Percentiles rank a stretch among this genome's conserved stretches.
phyloP scores from a whole-genome alignment of 1,140 invertebrate genomes.

The Papilio polyxenes region DNA sequence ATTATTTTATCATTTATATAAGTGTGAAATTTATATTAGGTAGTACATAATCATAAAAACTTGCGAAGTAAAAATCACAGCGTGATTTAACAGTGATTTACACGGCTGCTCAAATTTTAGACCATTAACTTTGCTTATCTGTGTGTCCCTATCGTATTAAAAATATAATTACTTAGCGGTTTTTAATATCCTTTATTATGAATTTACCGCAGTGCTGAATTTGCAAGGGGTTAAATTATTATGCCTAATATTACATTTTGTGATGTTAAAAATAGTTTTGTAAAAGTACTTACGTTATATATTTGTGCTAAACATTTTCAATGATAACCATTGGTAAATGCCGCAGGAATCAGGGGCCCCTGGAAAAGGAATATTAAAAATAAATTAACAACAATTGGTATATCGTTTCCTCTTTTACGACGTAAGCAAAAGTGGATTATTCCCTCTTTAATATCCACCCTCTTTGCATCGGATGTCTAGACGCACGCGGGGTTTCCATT shows the following conservation, averaged over 20 bases:
- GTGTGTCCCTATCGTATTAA: constrained; percentile 24
- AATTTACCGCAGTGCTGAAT: constrained; percentile 25
- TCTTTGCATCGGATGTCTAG: not conserved
- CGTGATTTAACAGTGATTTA: constrained; percentile 14
- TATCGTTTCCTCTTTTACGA: not conserved
- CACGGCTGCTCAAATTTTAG: constrained; percentile 24
- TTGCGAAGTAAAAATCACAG: not conserved
- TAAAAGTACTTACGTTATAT: constrained; percentile 77
- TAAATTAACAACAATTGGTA: constrained; percentile 37
- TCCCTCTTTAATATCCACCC: constrained; percentile 17
- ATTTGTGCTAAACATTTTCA: constrained; percentile 85
- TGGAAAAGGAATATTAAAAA: constrained; percentile 80
- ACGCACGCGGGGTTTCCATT: constrained; percentile 9
- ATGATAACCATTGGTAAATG: constrained; percentile 97
- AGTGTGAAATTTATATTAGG: not conserved
- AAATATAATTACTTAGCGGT: constrained; percentile 30
- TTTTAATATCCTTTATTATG: constrained; percentile 27
- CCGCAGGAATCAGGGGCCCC: constrained; percentile 95
- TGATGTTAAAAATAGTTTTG: constrained; percentile 11
- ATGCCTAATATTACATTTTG: constrained; percentile 3
- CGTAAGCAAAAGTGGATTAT: constrained; percentile 22
- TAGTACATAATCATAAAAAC: not conserved
- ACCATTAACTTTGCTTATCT: constrained; percentile 32
- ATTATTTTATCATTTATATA: not conserved
- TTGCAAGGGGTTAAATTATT: not conserved